Evolutionary conservation across 2,797 vertebrate species (phyloP), one percentile per base, ranked within the genome.

Genomic region (Bryconaethiops microstoma): DNA sequence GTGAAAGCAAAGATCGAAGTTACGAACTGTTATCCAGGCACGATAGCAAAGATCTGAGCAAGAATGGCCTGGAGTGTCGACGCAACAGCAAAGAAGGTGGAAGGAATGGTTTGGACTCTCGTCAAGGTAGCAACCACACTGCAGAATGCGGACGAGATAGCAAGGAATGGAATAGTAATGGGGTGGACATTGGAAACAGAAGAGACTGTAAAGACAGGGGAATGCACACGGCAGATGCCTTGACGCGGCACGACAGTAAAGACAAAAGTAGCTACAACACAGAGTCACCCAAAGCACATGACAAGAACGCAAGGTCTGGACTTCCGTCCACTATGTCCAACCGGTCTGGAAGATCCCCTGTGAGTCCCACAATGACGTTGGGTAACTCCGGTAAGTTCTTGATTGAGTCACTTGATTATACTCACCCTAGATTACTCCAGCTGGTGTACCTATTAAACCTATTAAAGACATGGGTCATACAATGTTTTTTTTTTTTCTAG

Each of bases 201-300:
- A 74, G 85, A 45, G 92, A 94, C 83, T 94, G 90, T 84, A 97
- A 96, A 91, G 96, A 98, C 48, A 92, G 93, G 84, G 93, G 91
- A 82, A 90, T 89, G 70, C 92, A 95, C 91, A 95, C 95, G 91
- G 93, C 94, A 21, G 97, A 98, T 83, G 94, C 95, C 60, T 93
- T 96, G 80, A 90, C 96, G 89, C 94, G 96, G 87, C 88, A 95
- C 87, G 96, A 99, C 78, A 95, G 92, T 90, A 96, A 96, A 90
- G 96, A 96, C 73, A 91, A 91, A 92, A 91, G 87, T 70, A 94
- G 89, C 81, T 93, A 95, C 83, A 94, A 90, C 80, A 91, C 89
- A 84, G 96, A 99, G 88, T 92, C 95, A 80, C 88, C 95, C 76
- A 98, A 97, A 96, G 95, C 97, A 95, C 96, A 97, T 87, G 97